Evolutionary conservation across 2,797 vertebrate species (phyloP).

Genomic region (Aselliscus stoliczkanus): DNA sequence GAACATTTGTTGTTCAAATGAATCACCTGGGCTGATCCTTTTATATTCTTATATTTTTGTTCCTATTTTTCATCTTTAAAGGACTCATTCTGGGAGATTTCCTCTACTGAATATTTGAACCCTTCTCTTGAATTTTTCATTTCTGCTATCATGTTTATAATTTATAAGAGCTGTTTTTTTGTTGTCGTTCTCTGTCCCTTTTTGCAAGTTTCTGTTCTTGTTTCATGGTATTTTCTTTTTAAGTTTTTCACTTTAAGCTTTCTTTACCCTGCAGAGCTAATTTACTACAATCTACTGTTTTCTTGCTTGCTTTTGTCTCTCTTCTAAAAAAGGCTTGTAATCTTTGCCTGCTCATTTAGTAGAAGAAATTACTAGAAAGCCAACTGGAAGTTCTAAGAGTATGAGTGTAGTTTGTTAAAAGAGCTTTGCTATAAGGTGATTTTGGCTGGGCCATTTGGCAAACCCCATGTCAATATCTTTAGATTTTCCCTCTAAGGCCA

Average conservation of each 20-base stretch:
- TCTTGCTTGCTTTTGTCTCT: background rate
- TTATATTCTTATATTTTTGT: background rate
- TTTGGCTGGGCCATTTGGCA: background rate
- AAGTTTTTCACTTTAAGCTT: background rate
- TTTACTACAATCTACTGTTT: background rate
- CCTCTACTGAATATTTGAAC: background rate
- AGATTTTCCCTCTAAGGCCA: background rate
- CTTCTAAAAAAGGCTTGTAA: background rate
- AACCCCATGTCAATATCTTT: background rate
- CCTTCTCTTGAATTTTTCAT: background rate
- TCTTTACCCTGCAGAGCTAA: background rate
- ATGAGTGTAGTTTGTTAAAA: background rate
- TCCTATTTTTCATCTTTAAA: background rate
- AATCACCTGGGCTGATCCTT: background rate
- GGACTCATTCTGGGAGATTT: background rate
- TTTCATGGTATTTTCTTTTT: background rate
- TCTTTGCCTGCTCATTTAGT: background rate
- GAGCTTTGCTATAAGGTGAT: background rate
- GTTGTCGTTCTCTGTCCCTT: background rate
- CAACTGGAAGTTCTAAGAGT: background rate
- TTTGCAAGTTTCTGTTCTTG: background rate
- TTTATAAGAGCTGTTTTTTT: background rate
- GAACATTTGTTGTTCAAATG: background rate
- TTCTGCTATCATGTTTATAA: background rate
- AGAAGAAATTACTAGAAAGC: background rate